Conservation (phyloP, 2,797 vertebrate genomes). For the Alosa sapidissima region DNA sequence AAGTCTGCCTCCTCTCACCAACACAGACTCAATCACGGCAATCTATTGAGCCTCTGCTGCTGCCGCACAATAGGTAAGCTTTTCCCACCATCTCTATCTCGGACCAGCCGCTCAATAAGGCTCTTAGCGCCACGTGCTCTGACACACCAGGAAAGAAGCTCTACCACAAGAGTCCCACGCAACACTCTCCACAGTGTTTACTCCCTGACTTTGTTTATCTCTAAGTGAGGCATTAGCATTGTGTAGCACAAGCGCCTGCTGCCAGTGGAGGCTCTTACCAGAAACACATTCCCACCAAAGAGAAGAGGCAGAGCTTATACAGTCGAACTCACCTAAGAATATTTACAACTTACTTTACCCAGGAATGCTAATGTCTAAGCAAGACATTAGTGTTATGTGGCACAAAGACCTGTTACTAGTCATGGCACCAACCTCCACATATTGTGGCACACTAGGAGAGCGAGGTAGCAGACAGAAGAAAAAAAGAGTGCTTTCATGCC, state of each 20-base stretch:
- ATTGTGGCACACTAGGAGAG: neutral
- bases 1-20: constrained; percentile 58
- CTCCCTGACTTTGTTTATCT: constrained; percentile 5
- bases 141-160: neutral
- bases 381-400: neutral
- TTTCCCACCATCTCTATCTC: constrained; percentile 28
- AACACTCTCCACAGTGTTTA: neutral
- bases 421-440: neutral
- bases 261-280: neutral
- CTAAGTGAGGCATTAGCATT: constrained; percentile 1
- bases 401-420: neutral
- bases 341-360: neutral
- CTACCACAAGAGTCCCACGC: neutral
- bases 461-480: neutral
- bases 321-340: neutral
- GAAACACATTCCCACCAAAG: neutral
- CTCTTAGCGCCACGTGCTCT: neutral
- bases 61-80: neutral
- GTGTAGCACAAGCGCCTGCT: neutral
- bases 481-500: neutral
- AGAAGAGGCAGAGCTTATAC: neutral
- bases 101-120: constrained; percentile 42
- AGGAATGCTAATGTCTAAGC: constrained; percentile 14
- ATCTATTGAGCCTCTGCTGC: constrained; percentile 16
- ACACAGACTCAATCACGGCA: constrained; percentile 37